These are phyloP conservation scores for Drosophila melanosoma DNA, from an alignment of 2,888 invertebrate species.

Conservation along the genomic window DNA sequence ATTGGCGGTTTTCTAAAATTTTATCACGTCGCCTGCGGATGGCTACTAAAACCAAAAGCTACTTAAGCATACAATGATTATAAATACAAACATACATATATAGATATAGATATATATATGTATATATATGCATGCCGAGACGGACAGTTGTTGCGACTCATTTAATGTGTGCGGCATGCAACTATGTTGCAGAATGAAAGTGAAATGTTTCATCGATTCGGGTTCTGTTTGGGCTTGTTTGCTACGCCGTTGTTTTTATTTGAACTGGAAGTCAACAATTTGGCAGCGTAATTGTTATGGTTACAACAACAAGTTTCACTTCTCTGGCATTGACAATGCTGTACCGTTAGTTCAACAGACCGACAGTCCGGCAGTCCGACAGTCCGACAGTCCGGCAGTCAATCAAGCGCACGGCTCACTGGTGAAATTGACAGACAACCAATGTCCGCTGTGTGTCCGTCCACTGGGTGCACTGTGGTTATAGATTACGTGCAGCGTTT, in stretches of 20 bases:
- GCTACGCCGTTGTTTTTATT: neutral
- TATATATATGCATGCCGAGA: constrained; percentile 7
- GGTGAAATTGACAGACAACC: constrained; percentile 60
- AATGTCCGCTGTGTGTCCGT: constrained; percentile 20
- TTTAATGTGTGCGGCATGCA: constrained; percentile 48
- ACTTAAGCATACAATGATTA: constrained; percentile 35
- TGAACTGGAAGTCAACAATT: constrained; percentile 62
- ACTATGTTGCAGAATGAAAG: constrained; percentile 70
- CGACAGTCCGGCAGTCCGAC: neutral
- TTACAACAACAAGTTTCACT: constrained; percentile 72
- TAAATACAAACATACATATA: constrained; percentile 5
- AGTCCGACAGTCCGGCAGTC: constrained; percentile 28
- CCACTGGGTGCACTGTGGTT: constrained; percentile 34
- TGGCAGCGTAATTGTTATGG: constrained; percentile 51
- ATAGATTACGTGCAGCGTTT: constrained; percentile 77
- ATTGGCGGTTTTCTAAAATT: constrained; percentile 79
- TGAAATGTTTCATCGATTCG: constrained; percentile 58
- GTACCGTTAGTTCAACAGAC: constrained; percentile 56
- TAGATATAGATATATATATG: constrained; percentile 1
- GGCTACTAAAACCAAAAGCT: constrained; percentile 39
- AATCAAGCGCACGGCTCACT: constrained; percentile 50
- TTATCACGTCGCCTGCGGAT: constrained; percentile 72
- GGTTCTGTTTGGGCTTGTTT: constrained; percentile 29
- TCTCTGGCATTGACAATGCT: constrained; percentile 62
- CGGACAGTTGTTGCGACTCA: constrained; percentile 34